phyloP scores from a whole-genome alignment of 2,113 vertebrate genomes.

The Danio rerio region GRCz12tu NC_133179.1:27151501-27152000 shows the following conservation, averaged over 20 bases:
- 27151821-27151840: constrained; percentile 52
- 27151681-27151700: constrained; percentile 46
- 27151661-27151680: constrained; percentile 43
- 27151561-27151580: no score
- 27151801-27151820: constrained; percentile 7
- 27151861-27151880: constrained; percentile 47
- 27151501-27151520: constrained; percentile 46
- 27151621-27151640: not conserved
- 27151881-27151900: constrained; percentile 26
- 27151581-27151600: no score
- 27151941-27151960: not conserved
- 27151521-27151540: constrained; percentile 15
- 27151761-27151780: not conserved
- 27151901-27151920: not conserved
- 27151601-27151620: no score
- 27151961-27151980: not conserved
- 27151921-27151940: not conserved
- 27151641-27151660: no score
- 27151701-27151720: constrained; percentile 19
- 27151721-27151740: constrained; percentile 45
- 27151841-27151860: constrained; percentile 40
- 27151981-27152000: constrained; percentile 15
- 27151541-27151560: constrained; percentile 42
- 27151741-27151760: not conserved
- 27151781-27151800: not conserved